phyloP scores from a whole-genome alignment of 2,113 vertebrate genomes.

The Forbesichthys papilliferus region DNA sequence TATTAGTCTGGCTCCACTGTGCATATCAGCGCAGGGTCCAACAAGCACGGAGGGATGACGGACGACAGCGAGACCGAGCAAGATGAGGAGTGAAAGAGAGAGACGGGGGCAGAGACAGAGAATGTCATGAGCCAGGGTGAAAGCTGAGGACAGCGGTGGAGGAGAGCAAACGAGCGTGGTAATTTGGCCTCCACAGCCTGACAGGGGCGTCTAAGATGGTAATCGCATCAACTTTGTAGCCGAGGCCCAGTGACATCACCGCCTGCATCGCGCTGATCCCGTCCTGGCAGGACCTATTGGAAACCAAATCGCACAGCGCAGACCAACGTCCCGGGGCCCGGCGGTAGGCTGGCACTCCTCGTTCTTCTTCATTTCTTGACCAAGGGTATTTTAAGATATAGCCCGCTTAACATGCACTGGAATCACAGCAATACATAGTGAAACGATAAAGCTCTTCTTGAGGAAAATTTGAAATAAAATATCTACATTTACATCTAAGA shows the following conservation, averaged over 20 bases:
- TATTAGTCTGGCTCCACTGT: constrained; percentile 69
- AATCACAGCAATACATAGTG: too few species aligned
- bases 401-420: too few species aligned
- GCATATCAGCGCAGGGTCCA: constrained; percentile 54
- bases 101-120: constrained; percentile 1
- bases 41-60: constrained; percentile 25
- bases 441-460: too few species aligned
- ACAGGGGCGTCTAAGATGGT: constrained; percentile 60
- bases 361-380: background rate
- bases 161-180: constrained; percentile 23
- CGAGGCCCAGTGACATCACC: constrained; percentile 59
- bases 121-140: background rate
- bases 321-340: constrained; percentile 17
- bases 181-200: constrained; percentile 48
- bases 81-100: constrained; percentile 4
- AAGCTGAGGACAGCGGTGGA: constrained; percentile 12
- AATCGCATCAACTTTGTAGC: constrained; percentile 60
- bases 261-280: constrained; percentile 43
- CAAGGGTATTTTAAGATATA: too few species aligned
- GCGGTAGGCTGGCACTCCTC: constrained; percentile 6
- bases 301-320: constrained; percentile 38
- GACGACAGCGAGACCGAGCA: constrained; percentile 3
- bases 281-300: constrained; percentile 45
- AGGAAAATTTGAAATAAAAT: background rate
- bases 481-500: background rate